phyloP scores from a whole-genome alignment of 1,140 invertebrate genomes.

The Hestina assimilis region DNA sequence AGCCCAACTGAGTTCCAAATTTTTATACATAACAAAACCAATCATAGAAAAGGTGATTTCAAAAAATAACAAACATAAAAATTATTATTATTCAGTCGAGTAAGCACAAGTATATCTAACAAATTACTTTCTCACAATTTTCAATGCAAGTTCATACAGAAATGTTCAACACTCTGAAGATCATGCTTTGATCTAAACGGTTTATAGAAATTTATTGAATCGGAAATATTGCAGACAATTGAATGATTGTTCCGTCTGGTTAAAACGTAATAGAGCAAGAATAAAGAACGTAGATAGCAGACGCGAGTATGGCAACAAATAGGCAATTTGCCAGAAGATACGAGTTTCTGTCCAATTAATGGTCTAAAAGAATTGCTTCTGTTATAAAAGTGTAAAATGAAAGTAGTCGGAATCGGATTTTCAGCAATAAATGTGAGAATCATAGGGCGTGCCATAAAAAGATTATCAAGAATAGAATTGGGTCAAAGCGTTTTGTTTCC shows the following conservation, averaged over 20 bases:
- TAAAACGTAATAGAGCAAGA: conserved; percentile 15
- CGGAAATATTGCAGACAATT: conserved; percentile 23
- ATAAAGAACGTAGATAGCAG: conserved; percentile 14
- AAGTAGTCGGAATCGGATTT: conserved; percentile 15
- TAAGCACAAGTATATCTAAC: too few relatives aligned
- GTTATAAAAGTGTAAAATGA: conserved; percentile 25
- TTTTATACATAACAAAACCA: too few relatives aligned
- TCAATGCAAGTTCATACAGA: too few relatives aligned
- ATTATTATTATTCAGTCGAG: too few relatives aligned
- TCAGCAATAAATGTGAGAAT: conserved; percentile 21
- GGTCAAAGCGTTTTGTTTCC: conserved; percentile 13
- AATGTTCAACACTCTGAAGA: neutral
- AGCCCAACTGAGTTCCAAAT: too few relatives aligned
- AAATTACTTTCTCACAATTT: too few relatives aligned
- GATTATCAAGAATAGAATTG: conserved; percentile 15
- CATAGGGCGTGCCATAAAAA: conserved; percentile 13
- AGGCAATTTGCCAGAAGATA: conserved; percentile 27
- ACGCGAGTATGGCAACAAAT: conserved; percentile 16
- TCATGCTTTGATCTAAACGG: neutral
- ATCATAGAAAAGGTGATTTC: too few relatives aligned
- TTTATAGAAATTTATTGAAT: conserved; percentile 6
- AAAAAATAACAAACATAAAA: too few relatives aligned
- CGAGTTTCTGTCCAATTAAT: conserved; percentile 20
- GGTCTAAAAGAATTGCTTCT: conserved; percentile 11
- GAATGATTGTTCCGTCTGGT: conserved; percentile 21